These are phyloP conservation scores for Mesembrinibis cayennensis DNA, from an alignment of 2,113 vertebrate species.

Conservation along the genomic window DNA sequence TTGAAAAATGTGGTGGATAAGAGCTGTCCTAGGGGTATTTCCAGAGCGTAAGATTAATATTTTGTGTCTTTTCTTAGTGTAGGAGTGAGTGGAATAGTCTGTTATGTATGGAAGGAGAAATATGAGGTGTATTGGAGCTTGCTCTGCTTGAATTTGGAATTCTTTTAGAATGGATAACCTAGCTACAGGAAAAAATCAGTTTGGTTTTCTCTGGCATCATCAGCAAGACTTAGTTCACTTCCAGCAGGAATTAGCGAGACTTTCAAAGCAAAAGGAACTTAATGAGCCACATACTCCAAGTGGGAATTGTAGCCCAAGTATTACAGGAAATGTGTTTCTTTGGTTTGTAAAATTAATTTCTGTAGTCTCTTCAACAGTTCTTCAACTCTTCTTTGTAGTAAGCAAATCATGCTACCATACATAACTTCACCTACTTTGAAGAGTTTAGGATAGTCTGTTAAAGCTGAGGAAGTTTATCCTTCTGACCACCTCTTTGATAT, in stretches of 20 bases:
- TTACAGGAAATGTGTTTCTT: neutral
- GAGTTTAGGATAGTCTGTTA: neutral
- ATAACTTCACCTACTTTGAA: neutral
- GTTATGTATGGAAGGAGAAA: neutral
- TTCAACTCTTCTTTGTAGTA: neutral
- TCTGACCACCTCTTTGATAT: neutral
- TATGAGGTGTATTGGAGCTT: neutral
- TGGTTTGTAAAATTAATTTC: neutral
- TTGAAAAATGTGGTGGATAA: slow-evolving; percentile 95
- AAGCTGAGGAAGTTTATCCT: neutral
- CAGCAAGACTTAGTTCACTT: neutral
- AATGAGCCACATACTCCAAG: neutral
- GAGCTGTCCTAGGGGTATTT: slow-evolving; percentile 88
- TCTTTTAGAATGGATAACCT: neutral
- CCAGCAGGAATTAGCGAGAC: neutral
- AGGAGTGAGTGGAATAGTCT: neutral
- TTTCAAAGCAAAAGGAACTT: neutral
- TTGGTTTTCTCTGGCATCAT: neutral
- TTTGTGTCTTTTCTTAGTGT: neutral
- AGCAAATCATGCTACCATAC: neutral
- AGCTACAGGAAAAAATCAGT: neutral
- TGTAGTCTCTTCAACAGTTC: neutral
- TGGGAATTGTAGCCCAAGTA: neutral
- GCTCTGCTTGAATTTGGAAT: neutral
- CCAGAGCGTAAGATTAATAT: slow-evolving; percentile 73